Evolutionary conservation across 23 tunicate genomes (phyloP).

Genomic region (Halocynthia roretzi): DNA sequence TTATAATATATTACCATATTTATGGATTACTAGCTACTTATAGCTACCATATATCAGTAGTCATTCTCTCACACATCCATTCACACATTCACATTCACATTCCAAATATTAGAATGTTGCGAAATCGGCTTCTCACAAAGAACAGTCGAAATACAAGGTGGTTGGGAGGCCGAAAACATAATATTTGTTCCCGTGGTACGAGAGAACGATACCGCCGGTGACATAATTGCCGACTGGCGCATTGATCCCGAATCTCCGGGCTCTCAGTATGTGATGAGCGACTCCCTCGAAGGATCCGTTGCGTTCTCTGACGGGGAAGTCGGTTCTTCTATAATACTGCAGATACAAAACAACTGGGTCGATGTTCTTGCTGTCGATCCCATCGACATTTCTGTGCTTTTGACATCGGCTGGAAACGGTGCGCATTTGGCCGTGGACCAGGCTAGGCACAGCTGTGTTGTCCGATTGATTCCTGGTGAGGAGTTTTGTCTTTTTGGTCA

Average conservation of each 20-base stretch:
- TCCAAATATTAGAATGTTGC: constrained; percentile 34
- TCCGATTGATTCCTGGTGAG: constrained; percentile 58
- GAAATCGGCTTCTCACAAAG: constrained; percentile 32
- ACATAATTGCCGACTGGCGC: constrained; percentile 49
- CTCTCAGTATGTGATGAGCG: constrained; percentile 3
- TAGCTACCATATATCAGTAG: background rate
- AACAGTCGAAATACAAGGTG: constrained; percentile 13
- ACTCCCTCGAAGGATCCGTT: constrained; percentile 18
- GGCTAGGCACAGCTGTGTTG: background rate
- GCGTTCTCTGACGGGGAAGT: constrained; percentile 47
- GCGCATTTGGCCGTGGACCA: constrained; percentile 6
- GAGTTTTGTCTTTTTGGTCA: background rate
- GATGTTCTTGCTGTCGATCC: constrained; percentile 28
- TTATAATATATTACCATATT: background rate
- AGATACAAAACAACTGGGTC: constrained; percentile 36
- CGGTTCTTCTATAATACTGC: constrained; percentile 17
- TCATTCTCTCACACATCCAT: background rate
- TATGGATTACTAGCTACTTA: background rate
- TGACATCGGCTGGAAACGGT: constrained; percentile 29
- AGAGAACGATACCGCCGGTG: constrained; percentile 35
- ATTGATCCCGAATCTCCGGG: background rate
- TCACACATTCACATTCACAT: background rate
- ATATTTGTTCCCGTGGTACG: constrained; percentile 43
- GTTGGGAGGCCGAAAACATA: constrained; percentile 6
- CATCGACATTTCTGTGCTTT: constrained; percentile 28